Evolutionary conservation across 2,888 invertebrate genomes (phyloP), one percentile per base, ranked within the genome.

Genomic region (Drosophila kambysellisi): DNA sequence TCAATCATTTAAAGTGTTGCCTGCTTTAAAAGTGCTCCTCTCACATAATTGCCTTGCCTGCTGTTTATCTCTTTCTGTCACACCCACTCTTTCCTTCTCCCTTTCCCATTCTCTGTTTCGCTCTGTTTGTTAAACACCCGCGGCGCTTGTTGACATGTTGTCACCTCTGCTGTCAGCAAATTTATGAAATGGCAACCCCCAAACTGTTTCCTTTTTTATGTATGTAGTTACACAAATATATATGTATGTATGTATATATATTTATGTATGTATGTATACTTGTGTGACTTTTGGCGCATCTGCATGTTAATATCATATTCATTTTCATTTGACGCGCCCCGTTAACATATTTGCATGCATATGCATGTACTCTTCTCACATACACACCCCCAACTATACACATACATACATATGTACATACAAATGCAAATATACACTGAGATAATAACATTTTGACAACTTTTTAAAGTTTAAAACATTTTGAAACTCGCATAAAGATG

Each of bases 91-190:
- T 4, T 1, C 37, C 4, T 48, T 29, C n/a, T 5, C 17, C 7
- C 25, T 12, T 12, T 6, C 32, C 2, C 12, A 15, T 20, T 17
- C 9, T 2, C n/a, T 9, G 39, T 4, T 32, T 33, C 17, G 57
- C 35, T 53, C 59, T 67, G 69, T 67, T 71, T 70, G 71, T 59
- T 64, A 69, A 76, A 41, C 58, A 71, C 86, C 90, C 74, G 87
- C 77, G 87, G 86, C 76, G 86, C 87, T 77, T 83, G 87, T 87
- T 87, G 90, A 87, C 87, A 87, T 82, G 87, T 87, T 87, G 86
- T 88, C 87, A 87, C 89, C 87, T 87, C 74, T 68, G 66, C 66
- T 90, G 87, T 88, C 87, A 87, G 76, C 86, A 71, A 86, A 86
- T 89, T 84, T 85, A 89, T 85, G 88, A 80, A 84, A 65, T 76